Base-by-base conservation (phyloP, 2,113 vertebrate genomes). In the Hystrix cristata region DNA sequence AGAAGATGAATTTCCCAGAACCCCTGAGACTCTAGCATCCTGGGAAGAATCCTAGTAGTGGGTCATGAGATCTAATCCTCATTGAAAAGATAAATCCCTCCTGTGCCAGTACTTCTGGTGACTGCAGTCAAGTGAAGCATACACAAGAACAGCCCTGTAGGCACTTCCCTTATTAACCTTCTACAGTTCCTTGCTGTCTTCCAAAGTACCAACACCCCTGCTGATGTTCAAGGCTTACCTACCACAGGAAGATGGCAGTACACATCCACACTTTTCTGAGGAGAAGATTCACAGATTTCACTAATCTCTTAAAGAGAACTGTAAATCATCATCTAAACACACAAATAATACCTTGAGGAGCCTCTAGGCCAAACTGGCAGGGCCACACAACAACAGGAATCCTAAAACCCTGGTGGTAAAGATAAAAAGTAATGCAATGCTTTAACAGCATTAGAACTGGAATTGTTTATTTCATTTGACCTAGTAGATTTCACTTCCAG, bases 401-500 rank as follows among this genome's bases (percentile, higher is more conserved):
- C 29, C 79, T 85, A 82, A 71, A 57, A 91, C 3, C 71, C 34
- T 69, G 15, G 57, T 81, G 21, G 34, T 55, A 95, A 91, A 51
- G n/a, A 89, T 46, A 87, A 53, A 91, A 86, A 87, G 78, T 71
- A 95, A 51, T 90, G 14, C 53, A 95, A 95, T 27, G 38, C 21
- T 89, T 94, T 67, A 46, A 74, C 23, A 95, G 87, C 27, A 72
- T 67, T 97, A 91, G 91, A 96, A 95, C 38, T 82, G 7, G 29
- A 93, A 74, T 69, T 93, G 48, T 62, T 89, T 31, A 72, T 89
- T 87, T 46, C 62, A 95, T 74, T 69, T 90, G 92, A 97, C 51
- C 87, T 34, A 93, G 25, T 12, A 94, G 91, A 94, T 81, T 86
- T 78, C 60, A 93, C 60, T 93, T 94, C 43, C 31, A 92, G 46